Evolutionary conservation across 2,113 vertebrate genomes (phyloP), one percentile per base, ranked within the genome.

Genomic region (Phylloscopus whistleri): DNA sequence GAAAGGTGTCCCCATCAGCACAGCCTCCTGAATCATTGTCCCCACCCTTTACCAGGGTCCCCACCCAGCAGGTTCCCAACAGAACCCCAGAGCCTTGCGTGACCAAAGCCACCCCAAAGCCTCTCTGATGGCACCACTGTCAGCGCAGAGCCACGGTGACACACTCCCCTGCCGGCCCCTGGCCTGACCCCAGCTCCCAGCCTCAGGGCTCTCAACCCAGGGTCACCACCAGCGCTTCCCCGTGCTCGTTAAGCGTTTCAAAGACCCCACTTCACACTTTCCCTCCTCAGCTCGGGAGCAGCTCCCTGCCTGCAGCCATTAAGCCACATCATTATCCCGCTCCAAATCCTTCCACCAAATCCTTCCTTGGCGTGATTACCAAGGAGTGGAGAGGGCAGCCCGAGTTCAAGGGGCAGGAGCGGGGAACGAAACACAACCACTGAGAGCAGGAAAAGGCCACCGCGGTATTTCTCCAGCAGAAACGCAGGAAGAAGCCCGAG

Each of bases 311-410:
- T 84, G 66, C 56, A 90, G 56, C 60, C 86, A 67, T 41, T 90
- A 78, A 93, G 76, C 79, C 59, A 23, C 90, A 88, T 83, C 92
- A 51, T 96, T 84, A 92, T 93, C 93, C 76, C 13, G 43, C 76
- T 74, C 60, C 68, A 90, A 93, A 92, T 63, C 86, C 95, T 75
- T 48, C 76, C 76, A 70, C 62, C 75, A 89, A 94, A 95, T 64
- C 94, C 89, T 70, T n/a, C 93, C 70, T 84, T 84, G 91, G 79
- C 4, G 3, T 48, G 91, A 94, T 94, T 92, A 84, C 27, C 0
- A 2, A 81, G 86, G 83, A 96, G 60, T 15, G 51, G 46, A 77
- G 81, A 77, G 68, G 88, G 60, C 5, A 91, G 77, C 33, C 22
- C 3, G 14, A 88, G 94, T 86, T 93, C 83, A 75, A 3, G 48